Conservation (phyloP, 2,888 invertebrate genomes). For the Luperina nickerlii region DNA sequence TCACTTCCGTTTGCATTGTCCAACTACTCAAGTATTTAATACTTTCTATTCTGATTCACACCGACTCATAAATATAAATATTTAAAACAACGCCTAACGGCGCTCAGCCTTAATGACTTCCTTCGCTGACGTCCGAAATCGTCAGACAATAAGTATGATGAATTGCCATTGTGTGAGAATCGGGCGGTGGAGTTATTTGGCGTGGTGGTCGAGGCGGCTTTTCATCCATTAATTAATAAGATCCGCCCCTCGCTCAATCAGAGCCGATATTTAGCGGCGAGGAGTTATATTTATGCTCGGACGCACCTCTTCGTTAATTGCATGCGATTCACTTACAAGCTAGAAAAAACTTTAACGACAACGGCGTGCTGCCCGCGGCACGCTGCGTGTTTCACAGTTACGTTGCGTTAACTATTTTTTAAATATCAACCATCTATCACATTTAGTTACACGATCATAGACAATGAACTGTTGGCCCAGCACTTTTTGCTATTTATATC, state of each 20-base stretch:
- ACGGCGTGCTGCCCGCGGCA: slow-evolving; percentile 73
- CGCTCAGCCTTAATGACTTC: slow-evolving; percentile 84
- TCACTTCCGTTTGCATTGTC: slow-evolving; percentile 74
- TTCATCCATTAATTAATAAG: slow-evolving; percentile 88
- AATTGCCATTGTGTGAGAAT: slow-evolving; percentile 88
- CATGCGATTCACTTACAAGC: slow-evolving; percentile 83
- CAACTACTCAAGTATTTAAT: slow-evolving; percentile 62
- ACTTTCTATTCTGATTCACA: slow-evolving; percentile 77
- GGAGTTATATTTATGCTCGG: slow-evolving; percentile 83
- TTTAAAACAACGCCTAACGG: slow-evolving; percentile 80
- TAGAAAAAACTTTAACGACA: slow-evolving; percentile 81
- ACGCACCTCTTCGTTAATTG: slow-evolving; percentile 86
- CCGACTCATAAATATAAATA: slow-evolving; percentile 76
- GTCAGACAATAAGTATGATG: slow-evolving; percentile 88
- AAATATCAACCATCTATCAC: slow-evolving; percentile 65
- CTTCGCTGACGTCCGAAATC: slow-evolving; percentile 87
- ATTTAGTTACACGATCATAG: slow-evolving; percentile 54
- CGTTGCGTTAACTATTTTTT: slow-evolving; percentile 61
- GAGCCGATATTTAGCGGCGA: slow-evolving; percentile 82
- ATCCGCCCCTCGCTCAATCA: slow-evolving; percentile 87
- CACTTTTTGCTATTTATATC: slow-evolving; percentile 49
- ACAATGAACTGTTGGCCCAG: slow-evolving; percentile 41
- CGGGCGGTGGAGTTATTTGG: slow-evolving; percentile 80
- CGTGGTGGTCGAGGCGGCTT: slow-evolving; percentile 83
- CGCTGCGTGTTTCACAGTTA: slow-evolving; percentile 65